Evolutionary conservation across 2,113 vertebrate species (phyloP).

Genomic region (Alligator sinensis): DNA sequence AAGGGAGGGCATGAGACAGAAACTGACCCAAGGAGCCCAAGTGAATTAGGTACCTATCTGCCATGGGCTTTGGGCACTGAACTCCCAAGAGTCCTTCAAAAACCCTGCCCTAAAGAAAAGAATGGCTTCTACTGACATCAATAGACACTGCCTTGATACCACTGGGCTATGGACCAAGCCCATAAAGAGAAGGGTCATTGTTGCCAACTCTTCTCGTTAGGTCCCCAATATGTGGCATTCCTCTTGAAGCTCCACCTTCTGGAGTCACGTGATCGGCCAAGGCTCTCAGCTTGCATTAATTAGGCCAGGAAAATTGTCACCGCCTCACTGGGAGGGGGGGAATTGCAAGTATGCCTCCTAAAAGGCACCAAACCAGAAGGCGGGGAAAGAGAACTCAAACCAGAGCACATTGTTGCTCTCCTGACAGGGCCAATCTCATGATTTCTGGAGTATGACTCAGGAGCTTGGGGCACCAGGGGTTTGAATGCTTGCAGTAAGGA

Average conservation of each 20-base stretch:
- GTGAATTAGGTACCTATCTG: rapidly evolving
- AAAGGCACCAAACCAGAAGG: not conserved
- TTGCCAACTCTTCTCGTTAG: not conserved
- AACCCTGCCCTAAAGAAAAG: rapidly evolving
- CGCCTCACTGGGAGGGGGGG: not conserved
- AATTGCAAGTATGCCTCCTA: not conserved
- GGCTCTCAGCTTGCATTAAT: not conserved
- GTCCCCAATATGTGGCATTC: not conserved
- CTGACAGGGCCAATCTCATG: not conserved
- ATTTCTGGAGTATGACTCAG: not conserved
- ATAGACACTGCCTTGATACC: not conserved
- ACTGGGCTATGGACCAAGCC: not conserved
- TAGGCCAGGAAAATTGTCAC: not conserved
- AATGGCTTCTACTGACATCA: too few species aligned
- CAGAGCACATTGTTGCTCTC: not conserved
- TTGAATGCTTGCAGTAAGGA: not conserved
- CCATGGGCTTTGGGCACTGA: rapidly evolving
- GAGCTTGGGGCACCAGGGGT: not conserved
- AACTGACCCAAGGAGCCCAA: rapidly evolving
- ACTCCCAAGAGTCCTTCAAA: rapidly evolving
- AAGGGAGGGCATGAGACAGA: not conserved
- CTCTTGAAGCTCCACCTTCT: not conserved
- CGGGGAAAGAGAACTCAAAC: not conserved
- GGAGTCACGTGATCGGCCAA: not conserved
- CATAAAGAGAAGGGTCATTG: not conserved